Conservation (phyloP, 1,140 invertebrate genomes). For the Uloborus diversus region DNA sequence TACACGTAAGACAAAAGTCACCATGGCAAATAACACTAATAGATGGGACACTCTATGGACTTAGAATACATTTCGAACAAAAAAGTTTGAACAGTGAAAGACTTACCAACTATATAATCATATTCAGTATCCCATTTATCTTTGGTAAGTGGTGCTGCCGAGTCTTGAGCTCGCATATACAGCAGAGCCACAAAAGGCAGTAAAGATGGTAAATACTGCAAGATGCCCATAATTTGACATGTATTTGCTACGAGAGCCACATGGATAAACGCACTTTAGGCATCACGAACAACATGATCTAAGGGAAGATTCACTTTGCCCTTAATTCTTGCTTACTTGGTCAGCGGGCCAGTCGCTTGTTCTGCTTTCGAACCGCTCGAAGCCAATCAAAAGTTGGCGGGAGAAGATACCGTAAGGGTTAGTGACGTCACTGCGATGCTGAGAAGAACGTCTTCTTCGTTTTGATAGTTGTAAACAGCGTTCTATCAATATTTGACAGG, state of each 20-base stretch:
- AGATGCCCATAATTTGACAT: slow-evolving; percentile 62
- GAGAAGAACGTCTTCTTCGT: no score
- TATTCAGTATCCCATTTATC: slow-evolving; percentile 75
- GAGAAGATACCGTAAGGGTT: background rate
- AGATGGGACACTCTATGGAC: no score
- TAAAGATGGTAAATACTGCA: slow-evolving; percentile 46
- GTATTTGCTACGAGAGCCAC: background rate
- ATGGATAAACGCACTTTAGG: background rate
- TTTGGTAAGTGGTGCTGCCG: slow-evolving; percentile 66
- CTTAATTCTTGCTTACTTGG: background rate
- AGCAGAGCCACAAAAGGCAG: slow-evolving; percentile 52
- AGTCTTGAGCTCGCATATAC: slow-evolving; percentile 47
- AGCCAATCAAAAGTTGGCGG: background rate
- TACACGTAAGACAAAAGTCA: no score
- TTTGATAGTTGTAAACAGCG: no score
- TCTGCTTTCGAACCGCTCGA: background rate
- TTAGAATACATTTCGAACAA: no score
- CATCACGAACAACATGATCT: background rate
- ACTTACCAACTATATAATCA: slow-evolving; percentile 75
- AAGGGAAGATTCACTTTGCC: background rate
- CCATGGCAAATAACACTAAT: no score
- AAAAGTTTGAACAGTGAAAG: background rate
- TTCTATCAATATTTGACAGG: no score
- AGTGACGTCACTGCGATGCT: background rate
- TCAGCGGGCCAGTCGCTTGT: background rate